Percentiles rank a stretch among this genome's conserved stretches.
These are phyloP conservation scores for Pocota personata DNA, from an alignment of 2,888 invertebrate genomes.

Conservation along the genomic window DNA sequence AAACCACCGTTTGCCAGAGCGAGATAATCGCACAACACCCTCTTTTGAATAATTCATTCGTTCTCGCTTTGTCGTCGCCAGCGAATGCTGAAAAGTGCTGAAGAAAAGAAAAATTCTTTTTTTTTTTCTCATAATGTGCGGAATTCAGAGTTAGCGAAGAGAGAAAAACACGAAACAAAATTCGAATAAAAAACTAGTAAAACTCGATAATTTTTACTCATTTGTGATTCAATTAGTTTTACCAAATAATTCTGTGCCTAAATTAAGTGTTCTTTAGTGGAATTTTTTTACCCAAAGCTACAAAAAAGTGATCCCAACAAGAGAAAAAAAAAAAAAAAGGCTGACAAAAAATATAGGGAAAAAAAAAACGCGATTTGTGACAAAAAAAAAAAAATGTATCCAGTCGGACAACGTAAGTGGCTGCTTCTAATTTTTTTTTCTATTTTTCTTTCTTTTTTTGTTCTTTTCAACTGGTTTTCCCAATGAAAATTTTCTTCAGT, in stretches of 20 bases:
- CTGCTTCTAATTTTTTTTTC: conserved; percentile 26
- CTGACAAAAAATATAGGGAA: conserved; percentile 76
- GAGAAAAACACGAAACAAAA: conserved; percentile 75
- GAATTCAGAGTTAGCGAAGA: conserved; percentile 73
- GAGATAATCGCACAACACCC: conserved; percentile 14
- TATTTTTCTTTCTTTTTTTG: background rate
- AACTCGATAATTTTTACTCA: conserved; percentile 74
- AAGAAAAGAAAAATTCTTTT: conserved; percentile 44
- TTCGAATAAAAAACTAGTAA: conserved; percentile 76
- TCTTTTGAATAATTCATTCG: conserved; percentile 13
- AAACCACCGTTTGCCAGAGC: conserved; percentile 15
- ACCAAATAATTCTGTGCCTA: conserved; percentile 74
- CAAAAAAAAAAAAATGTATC: conserved; percentile 84
- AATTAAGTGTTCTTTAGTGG: conserved; percentile 74
- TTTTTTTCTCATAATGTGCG: conserved; percentile 70
- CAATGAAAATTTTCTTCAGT: background rate
- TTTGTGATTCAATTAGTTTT: conserved; percentile 74
- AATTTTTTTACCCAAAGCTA: conserved; percentile 66
- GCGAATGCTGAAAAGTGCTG: conserved; percentile 62
- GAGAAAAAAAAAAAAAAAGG: conserved; percentile 50
- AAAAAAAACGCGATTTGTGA: conserved; percentile 75
- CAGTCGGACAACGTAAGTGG: conserved; percentile 88
- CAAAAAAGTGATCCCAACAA: conserved; percentile 71
- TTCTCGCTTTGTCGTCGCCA: conserved; percentile 60
- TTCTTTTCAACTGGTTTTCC: background rate